phyloP scores from a whole-genome alignment of 2,888 invertebrate species.

The Alloscopus bannaensis region DNA sequence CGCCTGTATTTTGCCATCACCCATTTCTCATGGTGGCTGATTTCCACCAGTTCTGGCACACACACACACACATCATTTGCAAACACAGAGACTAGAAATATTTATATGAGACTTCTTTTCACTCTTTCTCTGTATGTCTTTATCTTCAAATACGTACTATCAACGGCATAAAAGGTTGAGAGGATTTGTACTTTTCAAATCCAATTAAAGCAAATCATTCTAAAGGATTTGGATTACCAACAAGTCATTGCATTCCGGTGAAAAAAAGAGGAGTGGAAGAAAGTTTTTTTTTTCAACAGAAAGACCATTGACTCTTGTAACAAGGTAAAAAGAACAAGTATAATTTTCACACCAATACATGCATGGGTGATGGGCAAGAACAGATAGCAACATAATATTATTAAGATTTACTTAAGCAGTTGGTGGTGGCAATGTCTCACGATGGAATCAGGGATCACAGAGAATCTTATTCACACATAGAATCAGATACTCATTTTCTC shows the following conservation, averaged over 20 bases:
- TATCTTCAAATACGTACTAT: neutral
- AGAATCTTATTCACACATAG: too few species aligned
- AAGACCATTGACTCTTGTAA: conserved; percentile 59
- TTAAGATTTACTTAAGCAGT: too few species aligned
- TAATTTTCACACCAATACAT: too few species aligned
- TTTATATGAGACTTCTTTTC: neutral
- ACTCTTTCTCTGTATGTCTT: neutral
- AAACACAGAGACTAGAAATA: neutral
- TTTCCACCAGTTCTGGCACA: neutral
- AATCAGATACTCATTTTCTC: too few species aligned
- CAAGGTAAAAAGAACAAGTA: conserved; percentile 1
- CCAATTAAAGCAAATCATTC: conserved; percentile 40
- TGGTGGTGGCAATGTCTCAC: too few species aligned
- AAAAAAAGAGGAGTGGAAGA: conserved; percentile 9
- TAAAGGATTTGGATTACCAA: conserved; percentile 4
- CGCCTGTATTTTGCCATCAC: too few species aligned
- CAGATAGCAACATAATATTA: too few species aligned
- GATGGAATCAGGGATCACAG: too few species aligned
- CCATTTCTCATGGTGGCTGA: neutral
- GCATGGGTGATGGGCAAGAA: too few species aligned
- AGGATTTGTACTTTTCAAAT: conserved; percentile 20
- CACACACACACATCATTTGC: neutral
- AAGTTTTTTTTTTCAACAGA: conserved; percentile 11
- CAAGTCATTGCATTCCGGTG: conserved; percentile 39
- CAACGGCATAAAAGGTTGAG: neutral